These are phyloP conservation scores for Hypomecis atomaria DNA, from an alignment of 2,888 invertebrate species.

Conservation along the genomic window DNA sequence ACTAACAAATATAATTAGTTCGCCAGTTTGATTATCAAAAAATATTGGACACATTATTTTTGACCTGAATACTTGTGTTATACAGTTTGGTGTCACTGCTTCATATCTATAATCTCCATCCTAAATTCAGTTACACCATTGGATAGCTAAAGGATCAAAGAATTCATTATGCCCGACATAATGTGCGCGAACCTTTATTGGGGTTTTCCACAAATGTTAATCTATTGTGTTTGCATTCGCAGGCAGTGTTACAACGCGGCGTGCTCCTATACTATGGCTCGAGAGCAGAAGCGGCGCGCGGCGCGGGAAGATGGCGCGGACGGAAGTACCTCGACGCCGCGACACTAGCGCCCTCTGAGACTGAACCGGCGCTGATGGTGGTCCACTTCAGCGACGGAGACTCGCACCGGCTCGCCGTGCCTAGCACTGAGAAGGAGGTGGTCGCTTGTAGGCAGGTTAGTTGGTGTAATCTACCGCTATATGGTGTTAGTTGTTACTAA, in stretches of 20 bases:
- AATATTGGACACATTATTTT: too few species aligned
- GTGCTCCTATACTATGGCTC: slow-evolving; percentile 86
- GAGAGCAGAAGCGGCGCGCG: slow-evolving; percentile 86
- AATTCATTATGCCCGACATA: too few species aligned
- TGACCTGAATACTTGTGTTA: too few species aligned
- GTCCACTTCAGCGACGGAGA: slow-evolving; percentile 85
- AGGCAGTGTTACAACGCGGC: slow-evolving; percentile 87
- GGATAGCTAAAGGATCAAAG: too few species aligned
- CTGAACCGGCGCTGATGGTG: slow-evolving; percentile 77
- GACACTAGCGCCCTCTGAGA: slow-evolving; percentile 67
- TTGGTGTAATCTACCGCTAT: not conserved
- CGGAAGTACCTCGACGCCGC: slow-evolving; percentile 88
- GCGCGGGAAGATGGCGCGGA: slow-evolving; percentile 81
- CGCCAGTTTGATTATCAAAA: too few species aligned
- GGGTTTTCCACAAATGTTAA: too few species aligned
- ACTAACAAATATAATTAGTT: too few species aligned
- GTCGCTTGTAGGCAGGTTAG: slow-evolving; percentile 75
- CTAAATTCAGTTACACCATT: too few species aligned
- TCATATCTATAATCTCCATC: too few species aligned
- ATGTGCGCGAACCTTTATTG: too few species aligned
- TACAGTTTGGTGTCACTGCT: too few species aligned
- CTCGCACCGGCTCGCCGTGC: slow-evolving; percentile 81
- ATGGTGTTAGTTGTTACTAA: too few species aligned
- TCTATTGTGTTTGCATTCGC: not conserved
- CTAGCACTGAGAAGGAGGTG: slow-evolving; percentile 56